These are phyloP conservation scores for Anarhynchus alexandrinus DNA, from an alignment of 2,113 vertebrate genomes.

Conservation along the genomic window DNA sequence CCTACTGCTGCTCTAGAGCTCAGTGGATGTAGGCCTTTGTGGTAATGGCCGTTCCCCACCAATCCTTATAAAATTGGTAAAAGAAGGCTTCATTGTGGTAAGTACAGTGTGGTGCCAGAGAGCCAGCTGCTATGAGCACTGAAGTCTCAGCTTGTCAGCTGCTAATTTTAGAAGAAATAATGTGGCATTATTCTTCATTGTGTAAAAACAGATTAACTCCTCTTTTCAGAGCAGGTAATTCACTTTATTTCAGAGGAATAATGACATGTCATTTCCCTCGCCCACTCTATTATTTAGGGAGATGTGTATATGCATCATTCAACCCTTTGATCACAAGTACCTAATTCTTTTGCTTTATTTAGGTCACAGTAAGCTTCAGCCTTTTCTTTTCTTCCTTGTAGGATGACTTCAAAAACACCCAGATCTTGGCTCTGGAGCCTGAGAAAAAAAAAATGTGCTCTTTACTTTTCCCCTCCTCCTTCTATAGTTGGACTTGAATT, in stretches of 20 bases:
- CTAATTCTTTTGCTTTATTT: constrained; percentile 43
- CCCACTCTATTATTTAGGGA: constrained; percentile 26
- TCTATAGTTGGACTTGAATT: not conserved
- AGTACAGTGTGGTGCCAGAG: not conserved
- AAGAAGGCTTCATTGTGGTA: not conserved
- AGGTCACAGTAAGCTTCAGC: constrained; percentile 40
- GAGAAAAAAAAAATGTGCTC: not conserved
- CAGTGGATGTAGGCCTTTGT: not conserved
- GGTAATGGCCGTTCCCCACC: not conserved
- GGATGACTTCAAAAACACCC: constrained; percentile 20
- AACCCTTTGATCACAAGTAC: constrained; percentile 51
- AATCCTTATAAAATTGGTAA: not conserved
- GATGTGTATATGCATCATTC: constrained; percentile 47
- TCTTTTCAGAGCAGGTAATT: constrained; percentile 47
- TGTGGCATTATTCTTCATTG: constrained; percentile 39
- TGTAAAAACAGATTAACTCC: constrained; percentile 39
- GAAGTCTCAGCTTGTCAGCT: constrained; percentile 24
- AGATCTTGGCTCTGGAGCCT: constrained; percentile 12
- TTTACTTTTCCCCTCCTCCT: not conserved
- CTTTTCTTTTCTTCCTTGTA: constrained; percentile 25
- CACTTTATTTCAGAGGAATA: constrained; percentile 39
- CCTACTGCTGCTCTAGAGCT: not conserved
- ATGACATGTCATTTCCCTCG: constrained; percentile 35
- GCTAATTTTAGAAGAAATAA: constrained; percentile 53
- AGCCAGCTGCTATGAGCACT: not conserved